Base-by-base conservation (phyloP, 1,140 invertebrate genomes). In the Macrostomum lignano region DNA sequence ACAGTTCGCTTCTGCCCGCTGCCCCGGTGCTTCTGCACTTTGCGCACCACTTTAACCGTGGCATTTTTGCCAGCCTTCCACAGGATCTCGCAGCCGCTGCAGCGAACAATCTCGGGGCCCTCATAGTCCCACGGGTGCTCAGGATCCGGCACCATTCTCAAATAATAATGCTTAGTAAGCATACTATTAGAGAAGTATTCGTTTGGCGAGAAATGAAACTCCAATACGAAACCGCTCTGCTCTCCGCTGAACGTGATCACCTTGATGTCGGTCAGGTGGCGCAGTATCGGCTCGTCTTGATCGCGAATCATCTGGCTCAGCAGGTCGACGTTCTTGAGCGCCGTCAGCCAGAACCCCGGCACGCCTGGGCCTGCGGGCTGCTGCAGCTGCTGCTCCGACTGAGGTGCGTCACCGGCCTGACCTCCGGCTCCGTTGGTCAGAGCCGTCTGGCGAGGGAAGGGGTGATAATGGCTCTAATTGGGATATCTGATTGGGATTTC, bases 1-100 rank as follows among this genome's bases (percentile, higher is more conserved):
- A 94, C 70, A 19, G 76, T 86, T 46, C 84, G 69, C 38, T 78
- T 72, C 5, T 74, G 72, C 36, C 79, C 82, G 2, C 75, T 73
- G 10, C 32, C 28, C 65, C 91, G 93, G 55, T 96, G 84, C 54
- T 93, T 94, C 58, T 94, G 84, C 56, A 84, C 91, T 65, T 94
- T 96, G 53, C 84, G 82, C 20, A 94, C 72, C 7, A 72, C 74
- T 61, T 93, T 93, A 2, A 88, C 67, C 2, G 86, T 96, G 5
- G 93, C 71, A 52, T 96, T 91, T 60, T 91, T 94, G 33, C 78
- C 79, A 47, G 79, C 74, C 37, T 79, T 73, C 84, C 84, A 93
- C 46, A 82, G 70, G 44, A 93, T 88, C 24, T 64, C 62, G 44
- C 75, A 84, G 20, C 76, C 76, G 10, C 25, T n/a, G n/a, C n/a